Percentiles rank a stretch among this genome's conserved stretches.
phyloP scores from a whole-genome alignment of 2,888 invertebrate genomes.

The Polydrusus cervinus region DNA sequence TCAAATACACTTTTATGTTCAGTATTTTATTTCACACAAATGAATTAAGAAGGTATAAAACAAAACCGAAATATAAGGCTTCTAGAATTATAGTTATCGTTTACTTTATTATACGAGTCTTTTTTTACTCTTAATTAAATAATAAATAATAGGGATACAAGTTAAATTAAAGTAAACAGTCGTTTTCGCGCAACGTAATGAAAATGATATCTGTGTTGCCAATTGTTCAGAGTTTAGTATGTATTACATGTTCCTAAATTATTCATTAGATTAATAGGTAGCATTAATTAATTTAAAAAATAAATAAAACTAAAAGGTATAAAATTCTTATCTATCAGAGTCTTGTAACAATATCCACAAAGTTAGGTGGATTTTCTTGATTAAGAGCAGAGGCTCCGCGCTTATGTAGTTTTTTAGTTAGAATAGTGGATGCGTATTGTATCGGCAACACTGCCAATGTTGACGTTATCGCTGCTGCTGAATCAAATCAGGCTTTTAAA shows the following conservation, averaged over 20 bases:
- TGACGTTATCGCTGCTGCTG: too few species aligned
- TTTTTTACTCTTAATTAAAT: not conserved
- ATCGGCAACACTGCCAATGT: too few species aligned
- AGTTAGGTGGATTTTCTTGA: not conserved
- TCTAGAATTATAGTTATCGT: not conserved
- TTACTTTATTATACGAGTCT: not conserved
- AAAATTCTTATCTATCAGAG: not conserved
- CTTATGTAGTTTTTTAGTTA: too few species aligned
- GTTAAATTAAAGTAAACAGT: not conserved
- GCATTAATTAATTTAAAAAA: not conserved
- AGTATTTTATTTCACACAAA: conserved; percentile 12
- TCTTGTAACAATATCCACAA: not conserved
- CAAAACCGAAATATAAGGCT: not conserved
- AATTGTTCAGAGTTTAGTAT: too few species aligned
- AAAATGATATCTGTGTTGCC: too few species aligned
- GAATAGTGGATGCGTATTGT: too few species aligned
- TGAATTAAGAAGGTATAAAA: not conserved
- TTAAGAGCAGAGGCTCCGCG: too few species aligned
- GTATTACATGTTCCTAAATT: too few species aligned
- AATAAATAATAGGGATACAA: not conserved
- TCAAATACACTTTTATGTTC: not conserved
- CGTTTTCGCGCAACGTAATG: too few species aligned
- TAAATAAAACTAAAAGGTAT: conserved; percentile 7
- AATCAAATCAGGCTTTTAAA: not conserved
- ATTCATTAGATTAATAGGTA: too few species aligned